Conservation (phyloP, 2,113 vertebrate genomes). For the Phrynosoma platyrhinos region DNA sequence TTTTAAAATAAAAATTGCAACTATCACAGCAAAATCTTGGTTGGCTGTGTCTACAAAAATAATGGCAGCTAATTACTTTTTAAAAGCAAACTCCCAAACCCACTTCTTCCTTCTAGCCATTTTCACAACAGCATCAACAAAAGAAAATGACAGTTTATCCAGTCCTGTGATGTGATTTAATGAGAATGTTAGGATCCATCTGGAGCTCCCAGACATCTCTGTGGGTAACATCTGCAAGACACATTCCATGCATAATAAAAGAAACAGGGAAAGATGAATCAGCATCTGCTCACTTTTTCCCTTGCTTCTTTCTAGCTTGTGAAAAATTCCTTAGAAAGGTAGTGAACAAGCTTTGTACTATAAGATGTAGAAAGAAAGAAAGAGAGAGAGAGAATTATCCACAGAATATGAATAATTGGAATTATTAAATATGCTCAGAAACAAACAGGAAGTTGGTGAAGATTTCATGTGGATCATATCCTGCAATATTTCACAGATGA, state of each 20-base stretch:
- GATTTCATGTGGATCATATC: too few relatives aligned
- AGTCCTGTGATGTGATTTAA: constrained; percentile 15
- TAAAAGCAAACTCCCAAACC: too few relatives aligned
- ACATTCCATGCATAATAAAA: neutral
- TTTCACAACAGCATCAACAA: constrained; percentile 37
- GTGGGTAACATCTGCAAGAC: neutral
- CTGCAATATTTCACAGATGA: too few relatives aligned
- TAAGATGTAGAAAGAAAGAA: neutral
- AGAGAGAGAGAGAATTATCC: neutral
- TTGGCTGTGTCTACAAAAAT: neutral
- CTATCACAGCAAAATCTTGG: too few relatives aligned
- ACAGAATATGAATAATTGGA: neutral
- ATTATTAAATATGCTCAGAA: neutral
- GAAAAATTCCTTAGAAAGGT: neutral
- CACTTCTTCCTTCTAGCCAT: constrained; percentile 12
- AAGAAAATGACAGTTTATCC: constrained; percentile 34
- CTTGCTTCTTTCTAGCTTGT: neutral
- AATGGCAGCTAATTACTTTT: too few relatives aligned
- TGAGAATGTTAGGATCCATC: constrained; percentile 5
- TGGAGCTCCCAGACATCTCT: neutral
- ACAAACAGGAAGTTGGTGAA: too few relatives aligned
- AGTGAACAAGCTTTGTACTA: neutral
- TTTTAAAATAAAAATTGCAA: too few relatives aligned
- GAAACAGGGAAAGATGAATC: neutral
- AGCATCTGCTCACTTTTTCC: neutral